phyloP scores from a whole-genome alignment of 1,140 invertebrate species.

The Pseudomyrmex concolor region DNA sequence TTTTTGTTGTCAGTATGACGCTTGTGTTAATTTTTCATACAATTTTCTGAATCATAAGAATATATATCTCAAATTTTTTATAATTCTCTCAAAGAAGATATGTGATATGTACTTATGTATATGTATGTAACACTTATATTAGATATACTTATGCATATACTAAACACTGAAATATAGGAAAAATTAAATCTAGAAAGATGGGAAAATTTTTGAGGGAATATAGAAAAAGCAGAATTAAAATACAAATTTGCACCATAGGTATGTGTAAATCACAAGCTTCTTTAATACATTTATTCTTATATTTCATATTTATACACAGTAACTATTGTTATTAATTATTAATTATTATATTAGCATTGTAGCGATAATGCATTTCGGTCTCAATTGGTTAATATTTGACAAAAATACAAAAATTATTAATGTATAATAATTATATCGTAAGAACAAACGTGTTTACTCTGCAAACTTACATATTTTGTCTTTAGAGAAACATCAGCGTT shows the following conservation, averaged over 20 bases:
- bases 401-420: conserved; percentile 83
- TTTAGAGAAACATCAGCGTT: conserved; percentile 20
- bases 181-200: background rate
- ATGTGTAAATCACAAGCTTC: conserved; percentile 61
- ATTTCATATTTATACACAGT: conserved; percentile 82
- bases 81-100: too few relatives aligned
- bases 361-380: conserved; percentile 75
- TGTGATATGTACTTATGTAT: too few relatives aligned
- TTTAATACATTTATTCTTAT: conserved; percentile 81
- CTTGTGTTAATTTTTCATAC: too few relatives aligned
- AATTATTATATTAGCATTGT: conserved; percentile 78
- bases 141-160: too few relatives aligned
- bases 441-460: conserved; percentile 75
- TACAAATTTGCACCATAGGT: conserved; percentile 50
- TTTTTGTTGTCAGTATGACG: too few relatives aligned
- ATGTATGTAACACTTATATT: too few relatives aligned
- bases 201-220: background rate
- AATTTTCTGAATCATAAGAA: too few relatives aligned
- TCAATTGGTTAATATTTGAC: conserved; percentile 79
- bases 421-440: conserved; percentile 74
- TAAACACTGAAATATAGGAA: conserved; percentile 15
- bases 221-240: conserved; percentile 2
- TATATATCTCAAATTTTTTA: too few relatives aligned
- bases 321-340: conserved; percentile 74
- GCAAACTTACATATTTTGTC: conserved; percentile 52